Evolutionary conservation across 2,113 vertebrate species (phyloP), one percentile per base, ranked within the genome.

Genomic region (Probosciger aterrimus): DNA sequence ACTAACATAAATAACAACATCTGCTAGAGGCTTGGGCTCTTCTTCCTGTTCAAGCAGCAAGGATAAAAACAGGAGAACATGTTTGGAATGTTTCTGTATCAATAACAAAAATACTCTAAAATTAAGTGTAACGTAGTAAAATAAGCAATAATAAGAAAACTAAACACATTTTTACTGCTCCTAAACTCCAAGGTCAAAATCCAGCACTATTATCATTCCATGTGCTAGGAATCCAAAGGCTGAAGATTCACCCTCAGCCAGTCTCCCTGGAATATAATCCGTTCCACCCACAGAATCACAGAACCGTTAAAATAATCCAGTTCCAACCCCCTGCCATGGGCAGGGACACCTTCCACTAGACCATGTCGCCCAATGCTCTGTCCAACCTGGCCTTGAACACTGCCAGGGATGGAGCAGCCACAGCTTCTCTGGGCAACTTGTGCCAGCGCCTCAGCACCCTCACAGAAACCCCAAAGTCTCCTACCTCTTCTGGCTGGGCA

Each of bases 1-100:
- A 91, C 99, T 99, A 59, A 99, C 99, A 95, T 97, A 99, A 59
- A 99, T 96, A 77, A 99, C 99, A 43, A 99, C 98, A 64, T 97
- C 96, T 5, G 82, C 88, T 65, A 99, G 98, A 31, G 98, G 98
- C 91, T 97, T 97, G 19, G 90, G 68, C 18, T 97, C 87, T 96
- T 98, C 98, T 86, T 97, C 97, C 97, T 98, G 64, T 70, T 50
- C 37, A 60, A 49, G 10, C 18, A 73, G 46, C 28, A 49, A 28
- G 14, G 31, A 57, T 23, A 89, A 86, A 96, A 91, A 41, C 47
- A 83, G 68, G 6, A 75, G 8, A 84, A 79, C 6, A 86, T 2
- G 1, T 60, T 3, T 86, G 35, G 20, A 78, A 55, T 14, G 25
- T 30, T 85, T 90, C 50, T 80, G 9, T 49, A 73, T 47, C 57